These are phyloP conservation scores for Anaspis maculata DNA, from an alignment of 2,888 invertebrate genomes.

Conservation along the genomic window DNA sequence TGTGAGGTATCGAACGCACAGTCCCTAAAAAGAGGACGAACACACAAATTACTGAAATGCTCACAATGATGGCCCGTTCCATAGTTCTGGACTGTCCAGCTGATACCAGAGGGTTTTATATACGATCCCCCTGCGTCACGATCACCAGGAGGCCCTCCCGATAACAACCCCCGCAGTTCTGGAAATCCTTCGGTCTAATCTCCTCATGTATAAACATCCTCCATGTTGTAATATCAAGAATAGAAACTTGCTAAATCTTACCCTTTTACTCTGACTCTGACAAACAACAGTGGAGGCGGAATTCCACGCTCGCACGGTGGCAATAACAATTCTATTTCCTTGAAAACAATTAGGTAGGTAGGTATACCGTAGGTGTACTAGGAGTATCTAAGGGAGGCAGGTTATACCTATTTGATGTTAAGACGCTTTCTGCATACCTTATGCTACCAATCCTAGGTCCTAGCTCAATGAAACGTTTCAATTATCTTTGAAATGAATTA, in stretches of 20 bases:
- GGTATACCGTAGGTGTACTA: too few species aligned
- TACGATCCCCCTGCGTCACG: conserved; percentile 19
- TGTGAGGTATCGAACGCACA: conserved; percentile 5
- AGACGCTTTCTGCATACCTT: too few species aligned
- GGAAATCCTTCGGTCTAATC: conserved; percentile 24
- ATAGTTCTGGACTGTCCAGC: conserved; percentile 17
- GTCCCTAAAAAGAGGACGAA: conserved; percentile 4
- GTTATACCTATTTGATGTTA: too few species aligned
- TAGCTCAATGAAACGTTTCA: background rate
- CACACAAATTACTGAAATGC: conserved; percentile 19
- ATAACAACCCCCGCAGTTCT: conserved; percentile 33
- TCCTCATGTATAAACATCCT: conserved; percentile 14
- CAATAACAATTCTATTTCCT: too few species aligned
- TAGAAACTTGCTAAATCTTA: conserved; percentile 3
- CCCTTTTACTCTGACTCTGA: too few species aligned
- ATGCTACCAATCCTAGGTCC: background rate
- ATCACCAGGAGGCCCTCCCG: conserved; percentile 25
- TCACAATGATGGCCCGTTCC: conserved; percentile 22
- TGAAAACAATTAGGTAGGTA: too few species aligned
- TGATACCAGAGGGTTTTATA: conserved; percentile 21
- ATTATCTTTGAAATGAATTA: background rate
- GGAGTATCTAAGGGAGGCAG: too few species aligned
- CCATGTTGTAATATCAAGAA: conserved; percentile 12
- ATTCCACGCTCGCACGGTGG: too few species aligned
- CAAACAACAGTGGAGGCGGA: background rate